Evolutionary conservation across 2,888 invertebrate species (phyloP), one percentile per base, ranked within the genome.

Genomic region (Stegophylla sp.): DNA sequence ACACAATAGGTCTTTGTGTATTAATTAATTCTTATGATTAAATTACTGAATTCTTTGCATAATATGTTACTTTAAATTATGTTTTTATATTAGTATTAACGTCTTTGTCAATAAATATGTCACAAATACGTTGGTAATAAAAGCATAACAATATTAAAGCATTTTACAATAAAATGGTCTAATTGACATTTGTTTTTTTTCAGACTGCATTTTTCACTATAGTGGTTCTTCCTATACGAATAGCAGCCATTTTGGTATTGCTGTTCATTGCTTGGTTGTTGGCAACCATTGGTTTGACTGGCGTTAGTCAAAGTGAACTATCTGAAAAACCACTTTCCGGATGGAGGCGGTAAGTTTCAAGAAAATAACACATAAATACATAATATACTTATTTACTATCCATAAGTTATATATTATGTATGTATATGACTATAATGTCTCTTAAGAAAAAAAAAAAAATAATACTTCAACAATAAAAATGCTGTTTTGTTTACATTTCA

Each of bases 181-280:
- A 28, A 69, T 17, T 0, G 20, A 12, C 3, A 20, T 64, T 53
- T 43, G 3, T 84, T 84, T 86, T 86, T 85, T 91, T 91, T 13
- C 91, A 96, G 96, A 93, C 95, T 84, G 93, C 91, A 84, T 88
- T 96, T 85, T 90, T 97, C 87, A 94, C 95, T 17, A 91, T 96
- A 82, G 91, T 94, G 71, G 87, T 97, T 74, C 89, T 96, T 83
- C 96, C 96, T 53, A 89, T 96, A 81, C 90, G 96, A 82, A 90
- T 96, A 72, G 88, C 93, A 23, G 90, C 93, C 74, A 93, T 94
- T 84, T 89, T 93, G 83, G 88, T 91, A 73, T 89, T 94, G 82
- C 90, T 97, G 82, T 89, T 94, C 81, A 89, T 93, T 23, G 95
- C 94, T 0, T 96, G 95, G 94, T 87, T 93, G 83, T 89, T 96